Evolutionary conservation across 37 sponge, comb jelly and placozoan genomes (phyloP).

Genomic region (Bolinopsis microptera): DNA sequence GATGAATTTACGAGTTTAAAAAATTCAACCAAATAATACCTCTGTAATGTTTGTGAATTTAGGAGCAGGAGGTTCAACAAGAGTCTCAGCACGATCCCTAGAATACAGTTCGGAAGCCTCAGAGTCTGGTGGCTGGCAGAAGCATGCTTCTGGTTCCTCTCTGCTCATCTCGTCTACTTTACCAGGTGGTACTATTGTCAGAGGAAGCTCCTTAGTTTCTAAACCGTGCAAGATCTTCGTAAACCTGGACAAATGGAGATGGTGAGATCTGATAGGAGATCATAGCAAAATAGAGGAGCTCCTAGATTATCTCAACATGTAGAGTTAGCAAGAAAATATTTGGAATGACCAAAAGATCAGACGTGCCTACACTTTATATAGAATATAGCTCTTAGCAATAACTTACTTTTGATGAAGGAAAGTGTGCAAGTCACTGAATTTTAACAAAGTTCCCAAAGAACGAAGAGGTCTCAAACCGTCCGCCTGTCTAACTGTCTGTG

Average conservation of each 20-base stretch:
- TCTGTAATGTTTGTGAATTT: conserved; percentile 21
- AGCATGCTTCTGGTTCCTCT: not conserved
- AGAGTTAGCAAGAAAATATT: too few relatives aligned
- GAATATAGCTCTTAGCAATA: too few relatives aligned
- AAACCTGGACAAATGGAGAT: conserved; percentile 36
- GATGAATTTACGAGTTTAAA: too few relatives aligned
- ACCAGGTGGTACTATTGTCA: conserved; percentile 49
- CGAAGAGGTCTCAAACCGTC: conserved; percentile 16
- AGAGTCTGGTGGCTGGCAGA: not conserved
- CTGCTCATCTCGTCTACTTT: not conserved
- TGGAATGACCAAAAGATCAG: too few relatives aligned
- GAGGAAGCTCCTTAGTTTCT: not conserved
- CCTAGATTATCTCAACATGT: too few relatives aligned
- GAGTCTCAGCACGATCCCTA: conserved; percentile 47
- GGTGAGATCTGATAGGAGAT: too few relatives aligned
- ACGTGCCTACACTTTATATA: too few relatives aligned
- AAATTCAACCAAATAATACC: too few relatives aligned
- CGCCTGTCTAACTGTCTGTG: not conserved
- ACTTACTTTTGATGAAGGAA: conserved; percentile 21
- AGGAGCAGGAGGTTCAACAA: conserved; percentile 37
- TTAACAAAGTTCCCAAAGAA: conserved; percentile 9
- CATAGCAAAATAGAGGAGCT: too few relatives aligned
- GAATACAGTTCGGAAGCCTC: too few relatives aligned
- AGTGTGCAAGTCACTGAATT: not conserved
- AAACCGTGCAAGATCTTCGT: not conserved